phyloP scores from a whole-genome alignment of 1,140 invertebrate species.

The Nasonia longicornis region DNA sequence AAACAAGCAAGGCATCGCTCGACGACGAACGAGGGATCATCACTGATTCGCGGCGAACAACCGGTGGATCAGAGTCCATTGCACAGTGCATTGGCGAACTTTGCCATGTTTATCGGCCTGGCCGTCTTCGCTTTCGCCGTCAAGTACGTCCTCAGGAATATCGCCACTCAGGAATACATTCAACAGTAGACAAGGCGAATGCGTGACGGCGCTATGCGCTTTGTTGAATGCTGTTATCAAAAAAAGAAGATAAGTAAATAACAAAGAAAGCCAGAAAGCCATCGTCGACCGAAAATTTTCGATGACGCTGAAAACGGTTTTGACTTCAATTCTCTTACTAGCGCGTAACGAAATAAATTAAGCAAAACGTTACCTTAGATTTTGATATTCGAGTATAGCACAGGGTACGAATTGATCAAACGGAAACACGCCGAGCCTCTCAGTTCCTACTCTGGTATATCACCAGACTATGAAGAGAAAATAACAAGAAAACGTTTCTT shows the following conservation, averaged over 20 bases:
- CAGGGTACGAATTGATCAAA: slow-evolving; percentile 39
- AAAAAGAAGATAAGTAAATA: slow-evolving; percentile 24
- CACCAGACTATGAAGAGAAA: slow-evolving; percentile 12
- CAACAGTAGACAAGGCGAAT: slow-evolving; percentile 14
- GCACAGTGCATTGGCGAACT: slow-evolving; percentile 81
- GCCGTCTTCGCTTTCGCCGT: slow-evolving; percentile 89
- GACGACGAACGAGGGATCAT: slow-evolving; percentile 59
- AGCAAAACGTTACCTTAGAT: slow-evolving; percentile 36
- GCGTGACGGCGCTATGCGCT: slow-evolving; percentile 23
- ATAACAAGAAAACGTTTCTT: slow-evolving; percentile 21
- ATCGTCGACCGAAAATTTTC: slow-evolving; percentile 28
- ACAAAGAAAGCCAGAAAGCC: neutral
- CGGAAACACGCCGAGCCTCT: slow-evolving; percentile 10
- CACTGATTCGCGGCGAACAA: slow-evolving; percentile 69
- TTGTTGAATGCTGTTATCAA: slow-evolving; percentile 31
- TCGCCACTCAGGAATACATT: slow-evolving; percentile 53
- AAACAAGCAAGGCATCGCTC: slow-evolving; percentile 62
- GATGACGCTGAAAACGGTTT: slow-evolving; percentile 24
- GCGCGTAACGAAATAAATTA: slow-evolving; percentile 25
- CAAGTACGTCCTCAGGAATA: slow-evolving; percentile 81
- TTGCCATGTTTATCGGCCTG: slow-evolving; percentile 84
- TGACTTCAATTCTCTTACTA: slow-evolving; percentile 30
- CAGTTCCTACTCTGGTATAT: slow-evolving; percentile 36
- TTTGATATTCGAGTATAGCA: slow-evolving; percentile 42
- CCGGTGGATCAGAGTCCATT: slow-evolving; percentile 76